Evolutionary conservation across 2,888 invertebrate genomes (phyloP), one percentile per base, ranked within the genome.

Genomic region (Melipona bicolor): DNA sequence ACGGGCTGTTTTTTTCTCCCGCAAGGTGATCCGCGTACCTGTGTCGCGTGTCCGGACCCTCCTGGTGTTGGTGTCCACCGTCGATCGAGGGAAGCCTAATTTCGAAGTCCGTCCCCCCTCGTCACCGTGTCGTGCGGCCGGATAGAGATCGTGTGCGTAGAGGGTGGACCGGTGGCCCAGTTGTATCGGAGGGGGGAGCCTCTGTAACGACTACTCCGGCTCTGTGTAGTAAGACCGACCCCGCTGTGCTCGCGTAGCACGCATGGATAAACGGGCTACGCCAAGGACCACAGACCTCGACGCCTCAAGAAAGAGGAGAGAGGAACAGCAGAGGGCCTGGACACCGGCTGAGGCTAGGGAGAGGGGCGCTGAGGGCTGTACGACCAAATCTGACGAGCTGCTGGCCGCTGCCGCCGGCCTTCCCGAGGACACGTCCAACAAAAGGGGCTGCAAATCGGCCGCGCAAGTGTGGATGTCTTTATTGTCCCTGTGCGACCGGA

Each of bases 1-100:
- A 96, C 96, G 93, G 97, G 97, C 94, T 97, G 97, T 95, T 97
- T 97, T 36, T 95, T 96, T 96, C 94, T 95, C 96, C 89, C 95
- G 95, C 94, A 96, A 96, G 96, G 96, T 96, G 95, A 95, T 93
- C 65, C 65, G 68, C 62, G 77, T 68, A 70, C 43, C 79, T 80
- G 61, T 65, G 75, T 79, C 81, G 84, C 83, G 73, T 80, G 77
- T 32, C 56, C 24, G 49, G 59, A 43, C 49, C 65, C 71, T 62
- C n/a, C 67, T 67, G 54, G 71, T 50, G 32, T 49, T 9, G 67
- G 77, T 81, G 78, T 78, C 50, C 59, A 52, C n/a, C 6, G 36
- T 54, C 56, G 21, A 65, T 27, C 27, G 61, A 17, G 52, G 27
- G 59, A 11, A 54, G 54, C 65, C 65, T 49, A 43, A 65, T 54